Evolutionary conservation across 1,140 invertebrate genomes (phyloP).

Genomic region (Lordiphosa clarofinis): DNA sequence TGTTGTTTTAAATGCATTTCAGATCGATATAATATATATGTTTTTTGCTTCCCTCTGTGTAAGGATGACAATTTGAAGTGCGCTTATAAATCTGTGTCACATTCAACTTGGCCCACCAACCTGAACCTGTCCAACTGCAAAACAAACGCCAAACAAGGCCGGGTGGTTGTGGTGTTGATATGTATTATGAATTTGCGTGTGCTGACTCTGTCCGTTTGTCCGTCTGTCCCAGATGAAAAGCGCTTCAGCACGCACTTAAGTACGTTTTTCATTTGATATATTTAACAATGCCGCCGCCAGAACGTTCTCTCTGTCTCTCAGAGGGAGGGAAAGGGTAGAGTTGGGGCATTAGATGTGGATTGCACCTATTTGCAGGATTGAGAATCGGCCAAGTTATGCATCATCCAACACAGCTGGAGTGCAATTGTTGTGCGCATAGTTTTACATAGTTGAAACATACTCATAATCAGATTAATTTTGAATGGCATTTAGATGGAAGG

Average conservation of each 20-base stretch:
- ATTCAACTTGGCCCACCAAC: background rate
- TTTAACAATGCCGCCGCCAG: slow-evolving; percentile 39
- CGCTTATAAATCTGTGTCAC: slow-evolving; percentile 21
- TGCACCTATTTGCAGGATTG: background rate
- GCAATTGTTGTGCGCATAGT: too few relatives aligned
- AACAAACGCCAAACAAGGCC: slow-evolving; percentile 2
- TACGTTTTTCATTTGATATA: slow-evolving; percentile 53
- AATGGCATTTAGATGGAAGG: too few relatives aligned
- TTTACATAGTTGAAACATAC: too few relatives aligned
- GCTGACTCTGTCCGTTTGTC: background rate
- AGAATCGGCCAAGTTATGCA: slow-evolving; percentile 14
- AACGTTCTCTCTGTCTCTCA: background rate
- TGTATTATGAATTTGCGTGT: slow-evolving; percentile 51
- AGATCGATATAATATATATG: too few relatives aligned
- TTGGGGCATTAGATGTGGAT: too few relatives aligned
- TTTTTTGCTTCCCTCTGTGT: too few relatives aligned
- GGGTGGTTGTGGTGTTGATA: slow-evolving; percentile 23
- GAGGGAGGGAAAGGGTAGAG: too few relatives aligned
- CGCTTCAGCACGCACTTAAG: slow-evolving; percentile 49
- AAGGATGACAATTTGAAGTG: background rate
- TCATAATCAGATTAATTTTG: too few relatives aligned
- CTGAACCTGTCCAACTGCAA: background rate
- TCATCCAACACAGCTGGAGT: too few relatives aligned
- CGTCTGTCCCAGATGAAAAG: slow-evolving; percentile 40
- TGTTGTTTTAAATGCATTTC: too few relatives aligned